Evolutionary conservation across 2,113 vertebrate genomes (phyloP).

Genomic region (Neolamprologus modestus): DNA sequence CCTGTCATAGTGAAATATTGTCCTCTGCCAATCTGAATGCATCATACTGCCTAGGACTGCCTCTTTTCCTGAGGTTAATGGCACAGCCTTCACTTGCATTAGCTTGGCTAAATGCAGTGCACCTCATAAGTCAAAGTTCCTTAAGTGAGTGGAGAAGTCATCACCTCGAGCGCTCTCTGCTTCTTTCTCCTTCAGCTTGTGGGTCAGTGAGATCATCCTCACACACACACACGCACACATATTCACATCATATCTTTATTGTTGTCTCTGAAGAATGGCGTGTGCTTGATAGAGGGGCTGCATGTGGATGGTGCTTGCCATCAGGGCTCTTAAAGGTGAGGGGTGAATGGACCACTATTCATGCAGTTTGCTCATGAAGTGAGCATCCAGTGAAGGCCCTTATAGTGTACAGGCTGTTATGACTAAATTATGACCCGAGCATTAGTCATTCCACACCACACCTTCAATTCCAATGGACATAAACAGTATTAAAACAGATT

Average conservation of each 20-base stretch:
- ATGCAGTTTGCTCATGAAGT: conserved; percentile 27
- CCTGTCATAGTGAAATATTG: conserved; percentile 88
- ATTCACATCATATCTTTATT: conserved; percentile 38
- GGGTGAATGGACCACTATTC: conserved; percentile 54
- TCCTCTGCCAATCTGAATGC: conserved; percentile 79
- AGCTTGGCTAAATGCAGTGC: conserved; percentile 70
- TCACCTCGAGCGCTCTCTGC: conserved; percentile 18
- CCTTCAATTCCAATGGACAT: conserved; percentile 53
- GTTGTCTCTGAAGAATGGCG: conserved; percentile 36
- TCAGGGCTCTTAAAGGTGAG: conserved; percentile 52
- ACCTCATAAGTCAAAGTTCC: conserved; percentile 73
- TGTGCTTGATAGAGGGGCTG: conserved; percentile 10
- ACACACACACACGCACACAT: neutral
- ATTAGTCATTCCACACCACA: conserved; percentile 57
- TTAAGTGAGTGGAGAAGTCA: conserved; percentile 61
- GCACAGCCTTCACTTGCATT: conserved; percentile 74
- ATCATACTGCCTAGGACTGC: conserved; percentile 69
- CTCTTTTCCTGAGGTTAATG: conserved; percentile 87
- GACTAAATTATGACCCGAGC: conserved; percentile 61
- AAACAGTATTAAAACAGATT: conserved; percentile 67
- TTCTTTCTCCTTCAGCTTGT: conserved; percentile 44
- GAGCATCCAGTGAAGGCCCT: conserved; percentile 20
- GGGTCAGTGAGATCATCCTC: conserved; percentile 47
- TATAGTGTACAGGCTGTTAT: conserved; percentile 24
- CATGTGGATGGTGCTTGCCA: conserved; percentile 11